Evolutionary conservation across 2,888 invertebrate species (phyloP), one percentile per base, ranked within the genome.

Genomic region (Thera britannica): DNA sequence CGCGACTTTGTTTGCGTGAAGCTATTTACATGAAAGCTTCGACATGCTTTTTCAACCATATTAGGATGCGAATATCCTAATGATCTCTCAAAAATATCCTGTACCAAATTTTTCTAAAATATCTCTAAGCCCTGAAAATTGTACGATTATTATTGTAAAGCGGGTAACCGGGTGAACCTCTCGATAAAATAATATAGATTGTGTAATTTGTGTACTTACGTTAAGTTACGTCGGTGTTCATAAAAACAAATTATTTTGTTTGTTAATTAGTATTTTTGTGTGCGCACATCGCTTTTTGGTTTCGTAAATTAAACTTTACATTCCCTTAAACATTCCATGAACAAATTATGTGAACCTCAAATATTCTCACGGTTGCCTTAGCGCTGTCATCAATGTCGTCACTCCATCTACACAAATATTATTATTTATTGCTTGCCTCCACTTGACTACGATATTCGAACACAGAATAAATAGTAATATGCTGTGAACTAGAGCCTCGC

Each of bases 321-420:
- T 48, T 58, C 36, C 48, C 35, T 59, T 7, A 56, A 66, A 68
- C 58, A 73, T 65, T 69, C 68, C 59, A 62, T 34, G 59, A 65
- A 69, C 61, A 62, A 70, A 65, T 63, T 65, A 72, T 71, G 74
- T 72, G 71, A 76, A 67, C 71, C 58, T 58, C 5, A 67, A 72
- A 72, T 69, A 65, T 87, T 89, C 89, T 82, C 89, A 89, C 88
- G 86, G 71, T 55, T 46, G 61, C 36, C 36, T 58, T 49, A 9
- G 23, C 72, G 77, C 80, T 79, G 82, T 86, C 88, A 82, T 77
- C 88, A 71, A 51, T 74, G 73, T 77, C 81, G 75, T 87, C 74
- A 77, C 72, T 85, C 82, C 71, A 79, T 88, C 86, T 81, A 75
- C 85, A 78, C 77, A 65, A n/a, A 41, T 61, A 65, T 67, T 46